A percentile compares a stretch with the other conserved stretches of the same genome.
These are phyloP conservation scores for Cepaea nemoralis DNA, from an alignment of 1,140 invertebrate genomes.

Conservation along the genomic window DNA sequence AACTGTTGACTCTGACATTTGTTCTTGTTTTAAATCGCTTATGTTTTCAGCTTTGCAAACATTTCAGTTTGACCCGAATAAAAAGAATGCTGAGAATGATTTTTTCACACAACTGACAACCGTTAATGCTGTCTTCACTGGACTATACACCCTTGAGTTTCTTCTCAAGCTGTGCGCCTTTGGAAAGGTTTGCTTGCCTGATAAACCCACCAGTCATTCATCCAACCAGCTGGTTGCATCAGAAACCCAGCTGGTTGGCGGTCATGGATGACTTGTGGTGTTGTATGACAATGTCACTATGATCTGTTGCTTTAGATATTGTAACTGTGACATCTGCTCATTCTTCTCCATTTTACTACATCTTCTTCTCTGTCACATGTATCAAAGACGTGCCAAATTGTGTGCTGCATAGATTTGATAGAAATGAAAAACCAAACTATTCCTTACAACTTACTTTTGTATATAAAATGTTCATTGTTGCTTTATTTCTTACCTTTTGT, in stretches of 20 bases:
- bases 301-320: slow-evolving; percentile 11
- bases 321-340: not conserved
- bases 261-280: slow-evolving; percentile 43
- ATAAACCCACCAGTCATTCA: not conserved
- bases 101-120: slow-evolving; percentile 70
- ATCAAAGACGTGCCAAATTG: too few species aligned
- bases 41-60: not conserved
- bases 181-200: slow-evolving; percentile 84
- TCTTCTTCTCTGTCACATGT: too few species aligned
- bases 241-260: not conserved
- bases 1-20: too few species aligned
- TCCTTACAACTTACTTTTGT: too few species aligned
- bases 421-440: too few species aligned
- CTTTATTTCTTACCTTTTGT: too few species aligned
- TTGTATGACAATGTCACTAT: slow-evolving; percentile 25
- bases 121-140: slow-evolving; percentile 95
- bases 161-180: slow-evolving; percentile 96
- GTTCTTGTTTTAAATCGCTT: too few species aligned
- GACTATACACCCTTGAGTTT: slow-evolving; percentile 95
- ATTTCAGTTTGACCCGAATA: slow-evolving; percentile 57
- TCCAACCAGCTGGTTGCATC: not conserved
- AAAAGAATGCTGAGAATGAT: slow-evolving; percentile 40
- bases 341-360: not conserved
- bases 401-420: too few species aligned
- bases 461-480: too few species aligned